These are phyloP conservation scores for Taenioides sp. DNA, from an alignment of 2,797 vertebrate species.

Conservation along the genomic window DNA sequence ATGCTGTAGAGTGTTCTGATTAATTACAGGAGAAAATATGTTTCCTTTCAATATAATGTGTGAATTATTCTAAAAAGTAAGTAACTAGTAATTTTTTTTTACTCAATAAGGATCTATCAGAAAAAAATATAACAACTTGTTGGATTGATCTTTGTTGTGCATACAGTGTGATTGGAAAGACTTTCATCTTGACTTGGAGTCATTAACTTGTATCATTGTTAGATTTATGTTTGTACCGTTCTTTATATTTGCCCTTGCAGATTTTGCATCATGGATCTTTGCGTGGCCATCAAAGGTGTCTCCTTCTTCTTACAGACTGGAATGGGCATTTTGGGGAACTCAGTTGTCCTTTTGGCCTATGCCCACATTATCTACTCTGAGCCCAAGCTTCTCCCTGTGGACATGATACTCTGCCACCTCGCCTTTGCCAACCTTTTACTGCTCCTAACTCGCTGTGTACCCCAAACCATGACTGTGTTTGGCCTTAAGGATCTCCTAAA, in stretches of 20 bases:
- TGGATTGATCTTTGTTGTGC: not conserved
- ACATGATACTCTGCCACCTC: conserved; percentile 81
- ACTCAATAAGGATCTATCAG: too few species aligned
- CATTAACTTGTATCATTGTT: not conserved
- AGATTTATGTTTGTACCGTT: conserved; percentile 25
- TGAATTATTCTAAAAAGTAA: not conserved
- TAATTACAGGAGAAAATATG: too few species aligned
- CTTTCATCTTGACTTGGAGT: not conserved
- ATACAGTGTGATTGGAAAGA: not conserved
- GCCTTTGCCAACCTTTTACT: conserved; percentile 79
- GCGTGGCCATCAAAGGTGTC: conserved; percentile 82
- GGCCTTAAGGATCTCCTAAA: conserved; percentile 71
- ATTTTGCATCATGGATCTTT: conserved; percentile 75
- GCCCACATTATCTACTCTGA: conserved; percentile 59
- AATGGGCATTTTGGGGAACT: conserved; percentile 77
- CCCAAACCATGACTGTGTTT: conserved; percentile 81
- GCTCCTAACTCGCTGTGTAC: conserved; percentile 76
- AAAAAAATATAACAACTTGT: not conserved
- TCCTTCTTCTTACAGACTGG: conserved; percentile 82
- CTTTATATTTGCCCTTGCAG: conserved; percentile 23
- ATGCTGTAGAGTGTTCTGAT: too few species aligned
- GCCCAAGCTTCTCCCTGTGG: conserved; percentile 72
- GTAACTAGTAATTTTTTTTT: too few species aligned
- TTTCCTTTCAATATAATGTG: not conserved
- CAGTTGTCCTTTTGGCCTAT: conserved; percentile 72